Conservation (phyloP, 64 coral and sea anemone species). For the Montipora capricornis region DNA sequence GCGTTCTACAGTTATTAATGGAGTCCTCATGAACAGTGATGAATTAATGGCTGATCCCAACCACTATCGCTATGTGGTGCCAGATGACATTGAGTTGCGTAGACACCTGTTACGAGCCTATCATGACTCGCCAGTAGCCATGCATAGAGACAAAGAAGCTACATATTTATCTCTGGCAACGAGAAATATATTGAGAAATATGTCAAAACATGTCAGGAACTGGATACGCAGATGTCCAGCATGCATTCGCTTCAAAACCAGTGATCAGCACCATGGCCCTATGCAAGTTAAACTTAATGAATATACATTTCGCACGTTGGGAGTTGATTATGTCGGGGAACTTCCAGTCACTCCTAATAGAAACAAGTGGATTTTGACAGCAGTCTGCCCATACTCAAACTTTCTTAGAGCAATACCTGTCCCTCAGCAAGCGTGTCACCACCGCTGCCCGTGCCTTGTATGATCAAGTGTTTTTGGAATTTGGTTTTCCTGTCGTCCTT, state of each 20-base stretch:
- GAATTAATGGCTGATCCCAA: conserved; percentile 12
- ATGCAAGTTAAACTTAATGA: neutral
- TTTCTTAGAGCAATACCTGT: conserved; percentile 58
- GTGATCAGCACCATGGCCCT: neutral
- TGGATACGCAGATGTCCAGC: too few relatives aligned
- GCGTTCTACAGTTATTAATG: neutral
- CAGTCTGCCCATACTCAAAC: conserved; percentile 51
- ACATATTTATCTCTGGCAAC: neutral
- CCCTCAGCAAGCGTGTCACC: conserved; percentile 19
- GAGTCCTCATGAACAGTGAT: conserved; percentile 18
- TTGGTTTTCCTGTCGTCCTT: conserved; percentile 28
- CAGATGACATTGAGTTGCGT: conserved; percentile 3
- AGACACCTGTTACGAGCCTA: conserved; percentile 18
- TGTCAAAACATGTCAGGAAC: conserved; percentile 23
- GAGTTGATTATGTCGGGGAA: too few relatives aligned
- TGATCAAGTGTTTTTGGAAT: conserved; percentile 22
- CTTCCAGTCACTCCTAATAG: neutral
- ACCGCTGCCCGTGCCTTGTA: conserved; percentile 22
- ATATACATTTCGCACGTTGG: too few relatives aligned
- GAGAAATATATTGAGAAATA: neutral
- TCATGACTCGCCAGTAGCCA: conserved; percentile 28
- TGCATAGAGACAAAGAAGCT: conserved; percentile 46
- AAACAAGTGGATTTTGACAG: conserved; percentile 35
- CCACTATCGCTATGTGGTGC: conserved; percentile 5
- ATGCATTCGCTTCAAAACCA: conserved; percentile 33